A percentile compares a stretch with the other conserved stretches of the same genome.
These are phyloP conservation scores for Colletes gigas DNA, from an alignment of 1,140 invertebrate genomes.

Conservation along the genomic window DNA sequence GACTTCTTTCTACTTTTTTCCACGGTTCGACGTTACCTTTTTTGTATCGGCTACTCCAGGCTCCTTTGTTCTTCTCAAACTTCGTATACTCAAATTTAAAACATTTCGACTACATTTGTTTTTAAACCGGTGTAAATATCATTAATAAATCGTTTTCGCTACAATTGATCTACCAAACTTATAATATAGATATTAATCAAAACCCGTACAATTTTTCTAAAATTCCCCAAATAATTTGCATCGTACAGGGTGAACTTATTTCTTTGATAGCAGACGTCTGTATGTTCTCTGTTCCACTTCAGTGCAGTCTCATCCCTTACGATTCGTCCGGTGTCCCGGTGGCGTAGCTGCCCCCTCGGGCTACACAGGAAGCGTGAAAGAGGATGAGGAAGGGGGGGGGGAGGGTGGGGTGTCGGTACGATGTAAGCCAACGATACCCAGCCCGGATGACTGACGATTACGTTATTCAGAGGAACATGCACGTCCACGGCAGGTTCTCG, in stretches of 20 bases:
- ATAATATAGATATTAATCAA: too few relatives aligned
- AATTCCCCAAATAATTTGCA: too few relatives aligned
- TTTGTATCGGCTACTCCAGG: not conserved
- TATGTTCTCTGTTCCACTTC: too few relatives aligned
- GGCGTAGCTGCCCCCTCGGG: slow-evolving; percentile 53
- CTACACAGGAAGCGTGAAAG: slow-evolving; percentile 26
- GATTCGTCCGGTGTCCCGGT: slow-evolving; percentile 58
- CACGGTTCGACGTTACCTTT: not conserved
- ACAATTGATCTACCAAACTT: too few relatives aligned
- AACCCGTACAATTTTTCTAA: too few relatives aligned
- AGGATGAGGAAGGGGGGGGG: slow-evolving; percentile 10
- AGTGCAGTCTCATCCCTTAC: slow-evolving; percentile 54
- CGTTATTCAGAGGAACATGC: slow-evolving; percentile 64
- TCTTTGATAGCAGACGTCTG: too few relatives aligned
- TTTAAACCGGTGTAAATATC: too few relatives aligned
- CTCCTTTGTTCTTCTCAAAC: too few relatives aligned
- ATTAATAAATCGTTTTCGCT: too few relatives aligned
- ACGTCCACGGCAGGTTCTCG: slow-evolving; percentile 52
- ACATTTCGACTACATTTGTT: too few relatives aligned
- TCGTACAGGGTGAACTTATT: too few relatives aligned
- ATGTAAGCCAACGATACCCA: slow-evolving; percentile 63
- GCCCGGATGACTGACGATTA: slow-evolving; percentile 69
- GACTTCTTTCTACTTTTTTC: not conserved
- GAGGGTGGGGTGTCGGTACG: slow-evolving; percentile 27
- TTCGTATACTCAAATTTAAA: too few relatives aligned